A percentile compares a stretch with the other conserved stretches of the same genome.
Conservation (phyloP, 23 tunicate species). For the Corella eumyota region DNA sequence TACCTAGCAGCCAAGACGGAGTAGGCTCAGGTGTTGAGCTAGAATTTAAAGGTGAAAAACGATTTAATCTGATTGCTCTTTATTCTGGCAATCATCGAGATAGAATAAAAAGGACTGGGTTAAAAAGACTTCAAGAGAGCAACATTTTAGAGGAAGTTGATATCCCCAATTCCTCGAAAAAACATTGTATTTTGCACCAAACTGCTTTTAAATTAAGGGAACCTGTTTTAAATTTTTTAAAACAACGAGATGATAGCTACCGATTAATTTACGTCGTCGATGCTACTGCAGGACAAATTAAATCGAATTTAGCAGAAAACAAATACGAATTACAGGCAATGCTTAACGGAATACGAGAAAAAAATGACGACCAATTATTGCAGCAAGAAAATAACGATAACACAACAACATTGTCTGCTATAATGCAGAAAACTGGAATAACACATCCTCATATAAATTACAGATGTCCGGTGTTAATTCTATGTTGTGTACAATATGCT, state of each 20-base stretch:
- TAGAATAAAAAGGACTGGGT: conserved; percentile 27
- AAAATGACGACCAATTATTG: conserved; percentile 3
- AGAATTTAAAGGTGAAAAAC: conserved; percentile 61
- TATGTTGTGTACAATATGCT: conserved; percentile 38
- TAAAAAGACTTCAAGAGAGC: conserved; percentile 55
- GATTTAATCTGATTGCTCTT: conserved; percentile 78
- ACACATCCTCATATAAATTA: background rate
- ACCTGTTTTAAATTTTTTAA: conserved; percentile 54
- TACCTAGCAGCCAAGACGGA: conserved; percentile 86
- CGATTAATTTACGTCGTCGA: conserved; percentile 72
- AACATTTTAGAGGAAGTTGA: conserved; percentile 34
- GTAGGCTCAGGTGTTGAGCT: conserved; percentile 92
- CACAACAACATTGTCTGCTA: conserved; percentile 2
- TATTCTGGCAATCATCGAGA: conserved; percentile 67
- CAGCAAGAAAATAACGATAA: background rate
- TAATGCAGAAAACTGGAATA: conserved; percentile 8
- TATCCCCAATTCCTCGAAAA: background rate
- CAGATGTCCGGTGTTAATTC: conserved; percentile 46
- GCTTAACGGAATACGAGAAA: conserved; percentile 41
- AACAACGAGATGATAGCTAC: conserved; percentile 33
- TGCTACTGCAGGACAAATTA: conserved; percentile 42
- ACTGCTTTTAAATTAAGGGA: conserved; percentile 32
- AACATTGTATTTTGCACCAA: background rate
- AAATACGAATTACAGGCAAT: conserved; percentile 53
- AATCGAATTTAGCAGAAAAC: conserved; percentile 36